Conservation (phyloP, 2,888 invertebrate species). For the Pilophorus perplexus region DNA sequence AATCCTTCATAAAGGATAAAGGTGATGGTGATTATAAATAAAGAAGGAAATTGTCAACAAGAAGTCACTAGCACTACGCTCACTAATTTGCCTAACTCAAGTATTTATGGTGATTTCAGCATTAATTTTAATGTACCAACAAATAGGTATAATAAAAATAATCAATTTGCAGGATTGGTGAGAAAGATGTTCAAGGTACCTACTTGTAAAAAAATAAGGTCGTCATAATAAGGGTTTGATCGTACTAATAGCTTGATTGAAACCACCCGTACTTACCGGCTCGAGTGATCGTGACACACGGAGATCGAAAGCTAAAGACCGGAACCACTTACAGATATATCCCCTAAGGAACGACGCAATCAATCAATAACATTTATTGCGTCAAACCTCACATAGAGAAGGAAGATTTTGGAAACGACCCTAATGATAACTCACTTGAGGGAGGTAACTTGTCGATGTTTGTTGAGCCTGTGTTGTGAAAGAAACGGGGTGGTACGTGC, state of each 20-base stretch:
- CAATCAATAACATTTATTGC: slow-evolving; percentile 12
- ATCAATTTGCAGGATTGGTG: too few relatives aligned
- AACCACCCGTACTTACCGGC: slow-evolving; percentile 17
- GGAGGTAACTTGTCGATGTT: background rate
- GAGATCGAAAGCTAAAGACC: slow-evolving; percentile 4
- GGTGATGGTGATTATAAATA: too few relatives aligned
- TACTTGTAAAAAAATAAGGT: too few relatives aligned
- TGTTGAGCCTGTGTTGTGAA: slow-evolving; percentile 22
- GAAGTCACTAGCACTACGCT: too few relatives aligned
- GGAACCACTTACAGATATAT: background rate
- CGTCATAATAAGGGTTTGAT: background rate
- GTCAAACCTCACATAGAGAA: background rate
- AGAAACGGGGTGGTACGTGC: slow-evolving; percentile 22
- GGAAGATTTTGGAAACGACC: background rate
- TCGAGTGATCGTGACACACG: slow-evolving; percentile 8
- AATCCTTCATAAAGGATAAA: too few relatives aligned
- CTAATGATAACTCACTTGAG: slow-evolving; percentile 12
- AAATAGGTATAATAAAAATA: too few relatives aligned
- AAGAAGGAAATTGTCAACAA: too few relatives aligned
- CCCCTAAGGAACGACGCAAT: background rate
- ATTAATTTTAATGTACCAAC: too few relatives aligned
- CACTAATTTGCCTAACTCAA: too few relatives aligned
- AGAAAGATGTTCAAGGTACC: too few relatives aligned
- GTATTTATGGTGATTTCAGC: too few relatives aligned
- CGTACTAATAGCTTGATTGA: background rate